Evolutionary conservation across 2,797 vertebrate species (phyloP), one percentile per base, ranked within the genome.

Genomic region (Leucoraja ocellata): DNA sequence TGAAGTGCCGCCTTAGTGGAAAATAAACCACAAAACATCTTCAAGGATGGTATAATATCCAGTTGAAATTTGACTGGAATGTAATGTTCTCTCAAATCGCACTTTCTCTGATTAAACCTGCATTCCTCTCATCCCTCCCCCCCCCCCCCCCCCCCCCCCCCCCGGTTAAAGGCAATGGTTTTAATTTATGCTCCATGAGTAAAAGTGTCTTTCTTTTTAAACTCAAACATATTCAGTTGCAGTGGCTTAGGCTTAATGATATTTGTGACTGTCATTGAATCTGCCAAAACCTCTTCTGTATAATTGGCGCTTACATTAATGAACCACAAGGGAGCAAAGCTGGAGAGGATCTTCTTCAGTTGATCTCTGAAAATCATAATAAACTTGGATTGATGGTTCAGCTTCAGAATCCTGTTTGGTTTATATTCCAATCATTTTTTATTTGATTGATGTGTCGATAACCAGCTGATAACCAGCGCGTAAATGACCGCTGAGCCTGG

Each of bases 371-470:
- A 65, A 68, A 8, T 88, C 21, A 32, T 9, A n/a, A 36, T 68
- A 21, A 68, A 63, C 1, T 68, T 68, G 84, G 63, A 88, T 88
- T 68, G 68, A 63, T 8, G 7, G 0, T 68, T 68, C 61, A 68
- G 84, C 28, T 68, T 86, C 58, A 63, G 58, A n/a, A 86, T 65
- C 4, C 58, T n/a, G 39, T 39, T 39, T 81, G 39, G 4, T 86
- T 86, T 65, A 86, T 65, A 14, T 65, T 65, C 83, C 83, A 65
- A 65, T 88, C 63, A 88, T 68, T 36, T 68, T 84, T 84, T 11
- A 54, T 54, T 74, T 23, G 6, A n/a, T 68, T 88, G 63, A 84
- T 84, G 23, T 36, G 61, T 7, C 14, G 58, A 63, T 86, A 86
- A 86, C 83, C 84, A 88, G 84, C 84, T 65, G 61, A 18, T 68